Evolutionary conservation across 1,140 invertebrate genomes (phyloP), one percentile per base, ranked within the genome.

Genomic region (Neomicropteryx cornuta): DNA sequence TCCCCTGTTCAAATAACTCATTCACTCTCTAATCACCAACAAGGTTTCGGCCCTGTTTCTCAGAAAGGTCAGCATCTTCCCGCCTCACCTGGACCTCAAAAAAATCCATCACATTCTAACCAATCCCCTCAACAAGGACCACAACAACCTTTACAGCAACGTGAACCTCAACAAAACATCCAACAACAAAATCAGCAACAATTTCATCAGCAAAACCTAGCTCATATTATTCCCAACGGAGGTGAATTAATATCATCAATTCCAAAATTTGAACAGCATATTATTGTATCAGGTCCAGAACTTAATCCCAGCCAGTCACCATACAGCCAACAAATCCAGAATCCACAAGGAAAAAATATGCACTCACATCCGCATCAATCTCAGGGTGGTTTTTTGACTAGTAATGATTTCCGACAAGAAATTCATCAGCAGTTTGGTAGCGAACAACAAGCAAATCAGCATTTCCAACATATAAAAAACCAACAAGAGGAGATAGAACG

Each of bases 251-350:
- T 81, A n/a, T 73, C 77, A 41, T 73, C 81, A 19, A 72, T 85
- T 37, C 75, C 82, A 5, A 82, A 81, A 60, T 75, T 76, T 39
- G 82, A 85, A 58, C 80, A 84, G 45, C 81, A 85, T 51, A 77
- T 78, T 28, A 71, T 73, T 4, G 66, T 75, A 16, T 66, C 63
- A 22, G 58, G 68, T 27, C 52, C 51, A n/a, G n/a, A n/a, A 8
- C 5, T 28, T 4, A 37, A 18, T 23, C 10, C 17, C 27, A 37
- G 18, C 4, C 27, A 37, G 16, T 11, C 18, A 5, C 21, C 23
- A 8, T 37, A 18, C 18, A 6, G 35, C 13, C 35, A 16, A 5
- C 6, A 8, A 6, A 32, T 32, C 30, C 30, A 32, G 8, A 5
- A 17, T 17, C 6, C 13, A 32, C 30, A 32, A n/a, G n/a, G n/a